Base-by-base conservation (phyloP, 1,140 invertebrate species). In the Copidosoma floridanum region DNA sequence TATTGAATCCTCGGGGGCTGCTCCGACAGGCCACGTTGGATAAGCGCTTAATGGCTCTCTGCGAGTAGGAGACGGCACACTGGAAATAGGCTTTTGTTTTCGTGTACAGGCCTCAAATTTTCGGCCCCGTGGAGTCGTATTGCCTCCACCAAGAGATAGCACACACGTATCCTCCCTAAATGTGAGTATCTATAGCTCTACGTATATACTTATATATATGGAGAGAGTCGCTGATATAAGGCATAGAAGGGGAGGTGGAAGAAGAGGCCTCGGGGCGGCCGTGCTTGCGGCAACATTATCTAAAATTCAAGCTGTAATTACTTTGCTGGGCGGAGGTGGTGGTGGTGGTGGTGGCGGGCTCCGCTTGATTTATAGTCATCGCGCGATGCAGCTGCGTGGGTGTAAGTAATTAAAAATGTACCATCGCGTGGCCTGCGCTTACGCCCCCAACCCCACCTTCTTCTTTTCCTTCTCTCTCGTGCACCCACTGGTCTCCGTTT, bases 391-490 rank as follows among this genome's bases (percentile, higher is more conserved):
- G 79, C 79, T 79, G 78, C 79, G 79, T 80, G 79, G 79, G 78
- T 80, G 79, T 80, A 80, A 81, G 78, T 81, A 81, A 81, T 80
- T 81, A 81, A 80, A 81, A 79, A 81, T 81, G 76, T 80, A 80
- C 75, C 75, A 81, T 80, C 79, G 77, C 79, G 77, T 81, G 78
- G 79, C 64, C 64, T 68, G 66, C 64, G 38, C n/a, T n/a, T n/a
- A n/a, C n/a, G n/a, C n/a, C n/a, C n/a, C n/a, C n/a, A n/a, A n/a
- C n/a, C n/a, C n/a, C n/a, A n/a, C n/a, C n/a, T n/a, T n/a, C n/a
- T n/a, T n/a, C n/a, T n/a, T n/a, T n/a, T n/a, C n/a, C n/a, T n/a
- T n/a, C n/a, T n/a, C n/a, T n/a, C n/a, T n/a, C n/a, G n/a, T n/a
- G n/a, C n/a, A n/a, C n/a, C n/a, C n/a, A n/a, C n/a, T n/a, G n/a